Evolutionary conservation across 2,113 vertebrate genomes (phyloP).

Genomic region (Ornithorhynchus anatinus): DNA sequence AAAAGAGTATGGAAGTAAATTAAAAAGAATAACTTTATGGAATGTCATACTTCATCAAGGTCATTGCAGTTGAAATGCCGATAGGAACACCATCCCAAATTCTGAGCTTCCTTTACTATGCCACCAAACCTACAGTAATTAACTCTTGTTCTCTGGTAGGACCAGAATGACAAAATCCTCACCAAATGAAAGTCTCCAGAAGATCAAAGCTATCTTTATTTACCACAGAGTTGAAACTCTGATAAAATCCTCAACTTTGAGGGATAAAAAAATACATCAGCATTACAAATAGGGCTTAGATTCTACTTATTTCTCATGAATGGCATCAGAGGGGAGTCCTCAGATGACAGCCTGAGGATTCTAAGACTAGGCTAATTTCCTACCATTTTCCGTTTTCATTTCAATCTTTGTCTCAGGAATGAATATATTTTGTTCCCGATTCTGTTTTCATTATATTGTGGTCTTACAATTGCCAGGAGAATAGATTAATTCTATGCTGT

Average conservation of each 20-base stretch:
- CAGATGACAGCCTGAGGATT: neutral
- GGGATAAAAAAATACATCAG: neutral
- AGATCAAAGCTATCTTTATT: neutral
- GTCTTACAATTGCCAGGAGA: slow-evolving; percentile 14
- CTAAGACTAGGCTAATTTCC: neutral
- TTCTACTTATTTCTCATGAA: neutral
- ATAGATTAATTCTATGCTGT: slow-evolving; percentile 12
- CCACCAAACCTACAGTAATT: no score
- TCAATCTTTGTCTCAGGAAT: neutral
- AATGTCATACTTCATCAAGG: slow-evolving; percentile 39
- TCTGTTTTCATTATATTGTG: slow-evolving; percentile 6
- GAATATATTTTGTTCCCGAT: neutral
- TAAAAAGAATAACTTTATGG: slow-evolving; percentile 17
- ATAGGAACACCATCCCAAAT: no score
- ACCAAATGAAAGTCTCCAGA: neutral
- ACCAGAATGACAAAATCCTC: neutral
- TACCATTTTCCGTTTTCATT: slow-evolving; percentile 23
- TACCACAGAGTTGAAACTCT: neutral
- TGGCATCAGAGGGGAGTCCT: neutral
- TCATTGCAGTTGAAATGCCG: no score
- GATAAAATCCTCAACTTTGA: neutral
- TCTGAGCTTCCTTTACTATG: no score
- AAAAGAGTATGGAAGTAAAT: slow-evolving; percentile 7
- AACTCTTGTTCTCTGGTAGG: no score
- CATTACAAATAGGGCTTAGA: neutral